These are phyloP conservation scores for Atlantisia rogersi DNA, from an alignment of 2,113 vertebrate genomes.

Conservation along the genomic window DNA sequence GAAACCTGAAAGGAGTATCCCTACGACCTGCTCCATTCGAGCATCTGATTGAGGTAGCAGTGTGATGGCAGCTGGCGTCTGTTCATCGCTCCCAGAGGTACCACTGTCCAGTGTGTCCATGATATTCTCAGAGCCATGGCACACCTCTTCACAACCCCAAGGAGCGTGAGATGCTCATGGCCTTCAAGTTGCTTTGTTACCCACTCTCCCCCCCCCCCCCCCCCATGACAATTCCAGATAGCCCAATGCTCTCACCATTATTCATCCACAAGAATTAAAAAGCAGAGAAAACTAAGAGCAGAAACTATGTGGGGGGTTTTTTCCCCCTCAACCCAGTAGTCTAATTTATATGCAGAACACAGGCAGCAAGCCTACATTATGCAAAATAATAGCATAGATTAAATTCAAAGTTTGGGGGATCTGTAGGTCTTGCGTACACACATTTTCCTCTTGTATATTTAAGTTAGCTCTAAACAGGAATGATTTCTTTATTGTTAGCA, in stretches of 20 bases:
- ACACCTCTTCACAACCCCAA: neutral
- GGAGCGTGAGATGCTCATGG: rapidly evolving
- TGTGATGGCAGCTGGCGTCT: neutral
- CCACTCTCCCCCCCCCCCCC: neutral
- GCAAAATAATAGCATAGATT: slow-evolving; percentile 11
- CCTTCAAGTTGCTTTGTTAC: neutral
- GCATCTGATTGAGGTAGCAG: neutral
- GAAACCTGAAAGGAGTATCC: neutral
- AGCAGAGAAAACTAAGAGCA: neutral
- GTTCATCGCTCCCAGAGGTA: neutral
- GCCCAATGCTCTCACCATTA: neutral
- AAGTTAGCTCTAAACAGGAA: neutral
- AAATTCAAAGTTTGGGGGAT: neutral
- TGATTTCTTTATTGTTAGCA: neutral
- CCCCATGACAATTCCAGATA: neutral
- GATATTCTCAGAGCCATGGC: neutral
- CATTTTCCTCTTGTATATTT: neutral
- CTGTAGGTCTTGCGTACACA: neutral
- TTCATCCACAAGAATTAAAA: neutral
- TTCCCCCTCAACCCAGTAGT: rapidly evolving
- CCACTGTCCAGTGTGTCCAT: neutral
- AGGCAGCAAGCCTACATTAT: neutral
- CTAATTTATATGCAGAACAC: slow-evolving; percentile 4
- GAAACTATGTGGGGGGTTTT: neutral
- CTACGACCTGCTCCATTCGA: neutral